Evolutionary conservation across 2,113 vertebrate species (phyloP), one percentile per base, ranked within the genome.

Genomic region (Parus major): DNA sequence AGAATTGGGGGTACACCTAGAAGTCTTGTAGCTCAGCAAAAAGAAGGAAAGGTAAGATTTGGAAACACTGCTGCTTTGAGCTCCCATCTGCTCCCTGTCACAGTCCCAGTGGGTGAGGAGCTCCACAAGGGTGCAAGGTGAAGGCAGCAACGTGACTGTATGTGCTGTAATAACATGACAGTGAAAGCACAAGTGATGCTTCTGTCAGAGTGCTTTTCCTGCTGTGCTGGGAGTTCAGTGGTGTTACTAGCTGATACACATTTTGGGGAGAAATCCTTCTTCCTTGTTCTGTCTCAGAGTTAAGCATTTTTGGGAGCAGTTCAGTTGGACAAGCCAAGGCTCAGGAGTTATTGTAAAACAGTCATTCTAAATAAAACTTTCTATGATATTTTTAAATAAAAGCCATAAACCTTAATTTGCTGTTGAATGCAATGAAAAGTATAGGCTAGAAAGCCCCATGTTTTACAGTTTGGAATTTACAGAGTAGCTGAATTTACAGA

Each of bases 331-430:
- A 80, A 87, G 60, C 29, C 31, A 82, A 87, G 63, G 72, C 59
- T 79, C 70, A 80, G 66, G 53, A 72, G 65, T 44, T 85, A 65
- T 4, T 90, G 86, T 94, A 95, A 92, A 94, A 31, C 42, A 78
- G 72, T 95, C 56, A 63, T 81, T 95, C 64, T 86, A 93, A 88
- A 81, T 88, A 93, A 94, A 94, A 71, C 68, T 82, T 69, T 3
- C 8, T 72, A 73, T 33, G 46, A 64, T 71, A 16, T 60, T 61
- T 79, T 93, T 69, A 88, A 92, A 87, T 77, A 77, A 73, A 96
- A 86, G 21, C 50, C 59, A 86, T 94, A 92, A 92, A 93, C 76
- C 29, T 39, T 93, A 90, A 88, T 88, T 93, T 94, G 29, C 88
- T 78, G 52, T 70, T 86, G 79, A 94, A 81, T 41, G 64, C 50